Base-by-base conservation (phyloP, 2,888 invertebrate genomes). In the Osmoderma eremita region DNA sequence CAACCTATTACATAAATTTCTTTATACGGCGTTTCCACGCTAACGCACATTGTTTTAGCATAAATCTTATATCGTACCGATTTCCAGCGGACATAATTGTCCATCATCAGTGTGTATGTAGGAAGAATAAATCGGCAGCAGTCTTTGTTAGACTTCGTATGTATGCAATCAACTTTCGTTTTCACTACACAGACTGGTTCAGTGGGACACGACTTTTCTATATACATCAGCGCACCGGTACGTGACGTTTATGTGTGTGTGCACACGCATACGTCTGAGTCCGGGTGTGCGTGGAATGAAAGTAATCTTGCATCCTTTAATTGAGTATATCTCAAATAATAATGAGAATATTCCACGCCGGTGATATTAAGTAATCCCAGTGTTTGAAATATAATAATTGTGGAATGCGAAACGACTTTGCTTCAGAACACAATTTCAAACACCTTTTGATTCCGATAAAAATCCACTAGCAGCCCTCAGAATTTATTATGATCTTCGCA, bases 101-200 rank as follows among this genome's bases (percentile, higher is more conserved):
- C 42, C 45, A 20, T 45, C 48, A 48, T 56, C 58, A 58, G 42
- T 62, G 38, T 49, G 45, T 22, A 69, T 68, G 65, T 66, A 68
- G 70, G 68, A 70, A 67, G 68, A 70, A 68, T 64, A 51, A 53
- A 67, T 24, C 67, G 63, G 41, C 54, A 58, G 22, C 39, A 39
- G 64, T 64, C 56, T 68, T 58, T 58, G 51, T 65, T 49, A 51
- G 65, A 58, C 61, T 54, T 53, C 53, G 38, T 36, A 36, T 63
- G 22, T 50, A 64, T 62, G 65, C 61, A 54, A 63, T 63, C 69
- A 63, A 74, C 74, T 74, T 74, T 74, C 74, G 64, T 72, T 74
- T 74, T 73, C 71, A 72, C 71, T 72, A 39, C 65, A 68, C 67
- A 62, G 74, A 72, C 73, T 74, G 74, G 74, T 73, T 73, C 73